Conservation (phyloP, 2,113 vertebrate genomes). For the Periophthalmodon schlosseri region DNA sequence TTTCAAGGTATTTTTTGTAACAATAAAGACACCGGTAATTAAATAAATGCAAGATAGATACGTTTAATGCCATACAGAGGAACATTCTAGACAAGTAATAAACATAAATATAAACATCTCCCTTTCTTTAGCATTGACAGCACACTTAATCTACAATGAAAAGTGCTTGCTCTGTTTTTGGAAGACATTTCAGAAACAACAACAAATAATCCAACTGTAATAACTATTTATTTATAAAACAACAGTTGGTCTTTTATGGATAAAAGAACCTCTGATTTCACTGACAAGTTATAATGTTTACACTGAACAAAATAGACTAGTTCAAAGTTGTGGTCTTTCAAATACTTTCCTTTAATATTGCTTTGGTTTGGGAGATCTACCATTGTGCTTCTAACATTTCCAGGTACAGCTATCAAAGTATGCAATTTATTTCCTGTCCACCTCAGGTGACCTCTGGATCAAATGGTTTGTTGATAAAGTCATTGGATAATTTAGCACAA, state of each 20-base stretch:
- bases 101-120: too few relatives aligned
- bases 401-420: not conserved
- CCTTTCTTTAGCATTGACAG: too few relatives aligned
- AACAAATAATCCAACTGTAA: not conserved
- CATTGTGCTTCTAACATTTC: not conserved
- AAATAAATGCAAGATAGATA: too few relatives aligned
- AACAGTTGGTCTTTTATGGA: not conserved
- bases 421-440: not conserved
- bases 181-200: not conserved
- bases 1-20: too few relatives aligned
- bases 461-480: not conserved
- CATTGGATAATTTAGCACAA: not conserved
- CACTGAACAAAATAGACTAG: not conserved
- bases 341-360: constrained; percentile 6
- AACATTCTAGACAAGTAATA: too few relatives aligned
- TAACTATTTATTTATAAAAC: not conserved
- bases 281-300: not conserved
- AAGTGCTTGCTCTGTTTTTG: not conserved
- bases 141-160: not conserved
- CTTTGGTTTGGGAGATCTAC: not conserved
- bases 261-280: not conserved
- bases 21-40: too few relatives aligned
- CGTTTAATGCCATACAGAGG: too few relatives aligned
- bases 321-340: not conserved
- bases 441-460: not conserved